phyloP scores from a whole-genome alignment of 1,140 invertebrate species.

The Apocrypta bakeri region DNA sequence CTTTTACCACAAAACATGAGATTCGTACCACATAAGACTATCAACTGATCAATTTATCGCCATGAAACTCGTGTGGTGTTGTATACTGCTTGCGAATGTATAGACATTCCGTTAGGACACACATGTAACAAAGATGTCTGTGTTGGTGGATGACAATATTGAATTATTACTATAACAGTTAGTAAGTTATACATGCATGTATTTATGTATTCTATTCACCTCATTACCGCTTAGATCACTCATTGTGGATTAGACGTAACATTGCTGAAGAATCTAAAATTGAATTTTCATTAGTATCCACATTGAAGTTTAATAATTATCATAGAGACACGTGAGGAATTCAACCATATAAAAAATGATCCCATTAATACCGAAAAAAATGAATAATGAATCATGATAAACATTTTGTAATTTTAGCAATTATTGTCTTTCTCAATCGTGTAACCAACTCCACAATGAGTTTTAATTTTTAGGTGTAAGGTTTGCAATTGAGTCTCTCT shows the following conservation, averaged over 20 bases:
- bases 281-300: background rate
- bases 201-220: constrained; percentile 33
- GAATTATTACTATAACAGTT: constrained; percentile 24
- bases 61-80: constrained; percentile 13
- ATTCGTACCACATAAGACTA: constrained; percentile 24
- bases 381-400: background rate
- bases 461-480: constrained; percentile 32
- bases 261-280: constrained; percentile 2
- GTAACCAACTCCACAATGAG: constrained; percentile 42
- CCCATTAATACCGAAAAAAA: too few species aligned
- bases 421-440: constrained; percentile 41
- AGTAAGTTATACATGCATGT: constrained; percentile 34
- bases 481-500: constrained; percentile 49
- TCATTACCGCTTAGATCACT: constrained; percentile 29
- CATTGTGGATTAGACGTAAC: constrained; percentile 37
- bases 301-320: background rate
- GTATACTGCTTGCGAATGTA: background rate
- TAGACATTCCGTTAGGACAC: constrained; percentile 13
- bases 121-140: constrained; percentile 6
- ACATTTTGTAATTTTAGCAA: background rate
- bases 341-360: too few species aligned
- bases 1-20: constrained; percentile 23
- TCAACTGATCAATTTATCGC: constrained; percentile 32
- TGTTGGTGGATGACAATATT: background rate
- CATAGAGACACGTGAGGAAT: too few species aligned